These are phyloP conservation scores for Virgularia gustaviana DNA, from an alignment of 92 coral and sea anemone species.

Conservation along the genomic window DNA sequence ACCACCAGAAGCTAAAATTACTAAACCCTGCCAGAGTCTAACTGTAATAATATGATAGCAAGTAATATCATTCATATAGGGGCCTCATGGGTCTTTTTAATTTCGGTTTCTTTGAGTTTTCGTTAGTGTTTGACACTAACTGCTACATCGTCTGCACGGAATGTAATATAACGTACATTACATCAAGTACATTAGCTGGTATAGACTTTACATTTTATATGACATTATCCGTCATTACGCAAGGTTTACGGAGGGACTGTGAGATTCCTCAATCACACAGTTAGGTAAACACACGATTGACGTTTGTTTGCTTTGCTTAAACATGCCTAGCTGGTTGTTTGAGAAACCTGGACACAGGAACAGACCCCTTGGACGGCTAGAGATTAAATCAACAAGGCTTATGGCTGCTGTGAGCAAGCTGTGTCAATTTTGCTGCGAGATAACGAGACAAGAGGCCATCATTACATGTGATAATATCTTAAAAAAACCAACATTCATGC, in stretches of 20 bases:
- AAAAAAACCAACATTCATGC: too few species aligned
- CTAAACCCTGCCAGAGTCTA: too few species aligned
- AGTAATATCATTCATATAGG: too few species aligned
- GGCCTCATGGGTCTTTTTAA: too few species aligned
- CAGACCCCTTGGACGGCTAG: conserved; percentile 8
- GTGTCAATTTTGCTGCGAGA: conserved; percentile 14
- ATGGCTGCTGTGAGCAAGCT: conserved; percentile 7
- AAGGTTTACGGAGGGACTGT: neutral
- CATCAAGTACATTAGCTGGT: too few species aligned
- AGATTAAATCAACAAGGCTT: neutral
- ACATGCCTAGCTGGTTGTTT: neutral
- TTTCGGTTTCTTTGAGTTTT: too few species aligned
- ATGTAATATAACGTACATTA: too few species aligned
- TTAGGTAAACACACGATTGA: conserved; percentile 17
- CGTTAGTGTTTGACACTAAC: too few species aligned
- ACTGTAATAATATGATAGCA: too few species aligned
- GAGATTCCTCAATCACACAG: conserved; percentile 8
- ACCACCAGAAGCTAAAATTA: too few species aligned
- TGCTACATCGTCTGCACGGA: too few species aligned
- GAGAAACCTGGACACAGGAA: neutral
- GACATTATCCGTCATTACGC: neutral
- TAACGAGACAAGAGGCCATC: conserved; percentile 2
- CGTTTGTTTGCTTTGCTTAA: conserved; percentile 34
- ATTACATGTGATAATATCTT: conserved; percentile 4
- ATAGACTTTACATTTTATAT: too few species aligned